A percentile compares a stretch with the other conserved stretches of the same genome.
Conservation (phyloP, 2,797 vertebrate species). For the Paramormyrops hopkinsi region DNA sequence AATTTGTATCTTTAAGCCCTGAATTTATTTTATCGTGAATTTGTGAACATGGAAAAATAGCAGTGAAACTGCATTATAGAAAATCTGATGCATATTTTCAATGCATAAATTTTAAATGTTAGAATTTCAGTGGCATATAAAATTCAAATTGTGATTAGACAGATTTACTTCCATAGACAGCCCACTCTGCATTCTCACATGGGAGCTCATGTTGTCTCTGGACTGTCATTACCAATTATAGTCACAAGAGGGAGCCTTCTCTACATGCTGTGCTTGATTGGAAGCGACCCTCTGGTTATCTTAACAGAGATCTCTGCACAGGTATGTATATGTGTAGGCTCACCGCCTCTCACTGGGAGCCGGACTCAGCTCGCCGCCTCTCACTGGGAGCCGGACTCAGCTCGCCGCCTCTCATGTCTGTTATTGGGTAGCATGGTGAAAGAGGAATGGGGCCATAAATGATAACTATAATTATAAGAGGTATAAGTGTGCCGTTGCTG, state of each 20-base stretch:
- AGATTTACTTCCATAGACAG: neutral
- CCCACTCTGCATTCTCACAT: neutral
- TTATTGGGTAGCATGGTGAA: neutral
- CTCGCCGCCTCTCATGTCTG: neutral
- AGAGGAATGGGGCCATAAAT: neutral
- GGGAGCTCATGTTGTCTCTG: neutral
- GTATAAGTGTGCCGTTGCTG: neutral
- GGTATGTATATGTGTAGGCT: neutral
- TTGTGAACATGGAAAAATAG: no score
- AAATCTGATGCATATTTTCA: no score
- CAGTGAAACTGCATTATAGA: no score
- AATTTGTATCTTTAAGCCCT: no score
- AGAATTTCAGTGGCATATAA: no score
- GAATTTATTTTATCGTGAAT: no score
- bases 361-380: neutral
- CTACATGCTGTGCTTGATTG: neutral
- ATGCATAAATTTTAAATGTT: no score
- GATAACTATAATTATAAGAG: neutral
- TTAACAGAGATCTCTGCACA: neutral
- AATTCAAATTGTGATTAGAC: no score
- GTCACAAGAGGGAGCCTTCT: conserved; percentile 54
- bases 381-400: neutral
- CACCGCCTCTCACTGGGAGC: neutral
- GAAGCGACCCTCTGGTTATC: neutral
- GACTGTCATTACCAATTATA: neutral